phyloP scores from a whole-genome alignment of 1,140 invertebrate genomes.

The Ditylenchus dipsaci region DNA sequence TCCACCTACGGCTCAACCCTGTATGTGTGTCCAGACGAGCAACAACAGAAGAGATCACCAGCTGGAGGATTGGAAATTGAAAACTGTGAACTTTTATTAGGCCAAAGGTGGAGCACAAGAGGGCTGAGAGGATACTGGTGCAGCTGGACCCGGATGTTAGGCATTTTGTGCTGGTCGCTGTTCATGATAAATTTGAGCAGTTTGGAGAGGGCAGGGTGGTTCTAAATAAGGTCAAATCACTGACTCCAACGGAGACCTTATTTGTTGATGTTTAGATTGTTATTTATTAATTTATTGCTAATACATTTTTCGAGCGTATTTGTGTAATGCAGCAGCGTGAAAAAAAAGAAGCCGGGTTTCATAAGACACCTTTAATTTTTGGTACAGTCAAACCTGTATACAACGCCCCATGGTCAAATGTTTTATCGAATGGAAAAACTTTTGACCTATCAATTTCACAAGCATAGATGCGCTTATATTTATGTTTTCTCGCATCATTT shows the following conservation, averaged over 20 bases:
- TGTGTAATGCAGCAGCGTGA: not conserved
- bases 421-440: no score
- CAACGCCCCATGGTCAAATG: no score
- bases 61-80: constrained; percentile 19
- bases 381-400: no score
- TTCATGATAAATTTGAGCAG: constrained; percentile 39
- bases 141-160: constrained; percentile 31
- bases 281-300: no score
- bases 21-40: constrained; percentile 44
- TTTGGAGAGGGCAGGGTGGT: constrained; percentile 5
- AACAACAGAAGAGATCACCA: constrained; percentile 5
- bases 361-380: no score
- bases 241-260: constrained; percentile 15
- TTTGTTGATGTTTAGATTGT: constrained; percentile 9
- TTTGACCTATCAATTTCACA: no score
- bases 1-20: constrained; percentile 40
- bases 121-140: constrained; percentile 30
- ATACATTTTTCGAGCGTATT: not conserved
- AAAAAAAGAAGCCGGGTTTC: not conserved
- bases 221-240: constrained; percentile 14
- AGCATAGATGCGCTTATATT: no score
- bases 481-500: no score
- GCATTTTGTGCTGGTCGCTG: constrained; percentile 35
- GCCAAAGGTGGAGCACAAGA: constrained; percentile 25
- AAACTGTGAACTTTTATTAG: constrained; percentile 34